Evolutionary conservation across 2,797 vertebrate genomes (phyloP), one percentile per base, ranked within the genome.

Genomic region (Crocodylus rhombifer): DNA sequence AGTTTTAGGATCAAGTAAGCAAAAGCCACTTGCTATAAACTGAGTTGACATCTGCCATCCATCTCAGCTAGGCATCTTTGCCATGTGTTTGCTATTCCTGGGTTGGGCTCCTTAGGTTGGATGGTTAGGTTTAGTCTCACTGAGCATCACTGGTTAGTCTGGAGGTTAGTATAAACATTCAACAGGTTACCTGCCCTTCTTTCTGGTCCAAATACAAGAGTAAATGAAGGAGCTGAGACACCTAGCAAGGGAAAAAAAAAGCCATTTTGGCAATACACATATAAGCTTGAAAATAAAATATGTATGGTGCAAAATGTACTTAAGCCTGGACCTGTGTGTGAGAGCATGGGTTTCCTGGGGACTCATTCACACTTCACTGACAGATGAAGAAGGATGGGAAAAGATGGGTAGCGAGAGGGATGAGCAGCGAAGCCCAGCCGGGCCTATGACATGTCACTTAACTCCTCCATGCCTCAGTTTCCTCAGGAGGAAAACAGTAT

Each of bases 141-240:
- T 5, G 67, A 16, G 81, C 89, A 62, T 87, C 79, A 90, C 75
- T 30, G 4, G 6, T 97, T 96, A 95, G 96, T 93, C 80, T 88
- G 92, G 80, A 64, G 81, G 94, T 98, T 97, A 98, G 95, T 91
- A 87, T 76, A 93, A 94, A 93, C 97, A 97, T 91, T 97, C 96
- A 92, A 64, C 77, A 13, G 96, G 97, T 98, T 98, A 98, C 98
- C 98, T 98, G 98, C 97, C 97, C 96, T 94, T 98, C 97, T 97
- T 95, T 97, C 97, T 97, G 95, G 93, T 98, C 98, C 98, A 95
- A 96, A 96, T 97, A 98, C 94, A 95, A 97, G 96, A 97, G 94
- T 96, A 98, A 97, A 94, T 97, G 97, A 97, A 98, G 97, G 82
- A 98, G 94, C 92, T 97, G 97, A 97, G 97, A 96, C 91, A 98